phyloP scores from a whole-genome alignment of 2,113 vertebrate genomes.

The Corythaeola cristata region DNA sequence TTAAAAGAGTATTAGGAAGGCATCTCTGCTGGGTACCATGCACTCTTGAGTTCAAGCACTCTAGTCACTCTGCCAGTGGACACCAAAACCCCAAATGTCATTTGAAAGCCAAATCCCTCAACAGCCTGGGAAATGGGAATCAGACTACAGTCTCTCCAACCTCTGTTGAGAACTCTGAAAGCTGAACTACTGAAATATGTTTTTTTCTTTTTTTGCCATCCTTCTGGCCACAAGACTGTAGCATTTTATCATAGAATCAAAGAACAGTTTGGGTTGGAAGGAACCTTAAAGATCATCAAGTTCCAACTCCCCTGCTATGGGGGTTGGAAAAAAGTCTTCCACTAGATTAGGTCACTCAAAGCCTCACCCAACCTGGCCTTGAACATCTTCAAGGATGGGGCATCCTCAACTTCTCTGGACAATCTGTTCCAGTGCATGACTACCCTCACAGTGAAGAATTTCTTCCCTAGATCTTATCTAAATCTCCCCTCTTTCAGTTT shows the following conservation, averaged over 20 bases:
- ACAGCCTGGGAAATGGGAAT: neutral
- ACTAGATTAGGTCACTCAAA: too few species aligned
- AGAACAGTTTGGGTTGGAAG: too few species aligned
- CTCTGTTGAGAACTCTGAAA: neutral
- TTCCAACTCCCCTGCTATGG: too few species aligned
- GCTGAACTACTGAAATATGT: neutral
- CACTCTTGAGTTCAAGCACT: neutral
- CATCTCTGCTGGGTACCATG: neutral
- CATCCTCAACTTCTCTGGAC: too few species aligned
- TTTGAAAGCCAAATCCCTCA: neutral
- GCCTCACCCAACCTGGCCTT: too few species aligned
- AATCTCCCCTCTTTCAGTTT: too few species aligned
- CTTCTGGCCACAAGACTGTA: neutral
- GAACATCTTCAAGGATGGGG: too few species aligned
- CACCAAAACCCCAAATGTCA: neutral
- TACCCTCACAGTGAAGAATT: too few species aligned
- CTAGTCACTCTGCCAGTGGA: neutral
- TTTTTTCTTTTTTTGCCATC: neutral
- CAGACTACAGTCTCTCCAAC: fast-evolving
- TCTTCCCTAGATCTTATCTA: too few species aligned
- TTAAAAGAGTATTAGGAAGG: neutral
- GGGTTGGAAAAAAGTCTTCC: too few species aligned
- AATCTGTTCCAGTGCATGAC: too few species aligned
- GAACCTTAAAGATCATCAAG: too few species aligned
- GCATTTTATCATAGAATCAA: neutral